Evolutionary conservation across 2,888 invertebrate species (phyloP), one percentile per base, ranked within the genome.

Genomic region (Lepidonotus clava): DNA sequence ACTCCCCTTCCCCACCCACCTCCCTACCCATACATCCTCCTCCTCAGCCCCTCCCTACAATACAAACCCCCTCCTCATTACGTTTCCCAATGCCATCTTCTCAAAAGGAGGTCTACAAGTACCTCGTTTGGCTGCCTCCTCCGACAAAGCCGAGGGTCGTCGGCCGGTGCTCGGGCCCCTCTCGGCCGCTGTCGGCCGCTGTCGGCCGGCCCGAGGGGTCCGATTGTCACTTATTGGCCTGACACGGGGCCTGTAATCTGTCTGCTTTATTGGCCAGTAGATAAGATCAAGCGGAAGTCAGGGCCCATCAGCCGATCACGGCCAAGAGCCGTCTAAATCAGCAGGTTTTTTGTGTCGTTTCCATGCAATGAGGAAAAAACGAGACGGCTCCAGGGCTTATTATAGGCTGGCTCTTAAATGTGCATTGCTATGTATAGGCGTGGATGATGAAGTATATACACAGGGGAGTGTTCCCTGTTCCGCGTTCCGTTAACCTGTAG

Each of bases 191-290:
- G n/a, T n/a, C n/a, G n/a, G n/a, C n/a, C n/a, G n/a, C n/a, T n/a
- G n/a, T n/a, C n/a, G n/a, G n/a, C n/a, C n/a, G n/a, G 51, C 51
- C 21, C 11, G 14, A 14, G 21, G 51, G n/a, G 76, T 76, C 76
- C 21, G 36, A 36, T 21, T 34, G 5, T 5, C 76, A 14, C 36
- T 76, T 28, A 76, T 76, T 76, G 38, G 18, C 38, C 76, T 24
- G 76, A 76, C 76, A 40, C 40, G n/a, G 21, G 24, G 34, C 40
- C 76, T 76, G 76, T 76, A 76, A 76, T 76, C 76, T 36, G 40
- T 28, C 4, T 6, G 76, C 24, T 76, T 76, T 76, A 76, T 76
- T 76, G 76, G 76, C 21, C 76, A 11, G 21, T 28, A 36, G 76
- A 76, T 76, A 76, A 1, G 21, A 76, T 76, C 76, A 34, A 34